phyloP scores from a whole-genome alignment of 2,888 invertebrate species.

The Ctena decussata region DNA sequence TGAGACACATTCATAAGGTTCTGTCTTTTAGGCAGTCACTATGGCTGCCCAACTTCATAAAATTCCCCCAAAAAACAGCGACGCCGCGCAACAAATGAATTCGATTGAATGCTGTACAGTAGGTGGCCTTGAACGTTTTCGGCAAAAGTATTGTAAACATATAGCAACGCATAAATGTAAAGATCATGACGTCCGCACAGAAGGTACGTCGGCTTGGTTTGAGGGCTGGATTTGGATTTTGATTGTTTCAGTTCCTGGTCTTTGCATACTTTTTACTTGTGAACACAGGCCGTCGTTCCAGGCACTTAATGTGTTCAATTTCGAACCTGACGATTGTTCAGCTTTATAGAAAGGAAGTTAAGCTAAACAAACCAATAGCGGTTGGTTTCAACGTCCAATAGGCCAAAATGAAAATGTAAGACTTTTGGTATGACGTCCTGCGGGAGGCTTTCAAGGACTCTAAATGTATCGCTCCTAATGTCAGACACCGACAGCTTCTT shows the following conservation, averaged over 20 bases:
- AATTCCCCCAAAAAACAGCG: background rate
- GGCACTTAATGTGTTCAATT: background rate
- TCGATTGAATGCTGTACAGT: background rate
- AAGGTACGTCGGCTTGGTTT: background rate
- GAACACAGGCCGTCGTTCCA: slow-evolving; percentile 15
- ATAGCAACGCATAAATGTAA: background rate
- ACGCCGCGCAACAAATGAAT: background rate
- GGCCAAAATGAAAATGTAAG: background rate
- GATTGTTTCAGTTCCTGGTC: no score
- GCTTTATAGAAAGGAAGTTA: background rate
- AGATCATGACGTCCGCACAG: background rate
- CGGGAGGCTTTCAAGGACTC: background rate
- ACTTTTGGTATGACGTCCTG: slow-evolving; percentile 6
- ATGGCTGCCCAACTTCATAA: slow-evolving; percentile 4
- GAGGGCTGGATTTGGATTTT: no score
- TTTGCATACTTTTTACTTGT: no score
- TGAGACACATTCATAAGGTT: background rate
- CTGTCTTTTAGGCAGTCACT: background rate
- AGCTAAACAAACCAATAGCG: slow-evolving; percentile 18
- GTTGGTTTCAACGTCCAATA: slow-evolving; percentile 13
- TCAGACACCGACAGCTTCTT: slow-evolving; percentile 20
- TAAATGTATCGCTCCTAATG: background rate
- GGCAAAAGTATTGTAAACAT: background rate
- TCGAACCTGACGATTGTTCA: slow-evolving; percentile 10
- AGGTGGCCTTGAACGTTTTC: background rate